Base-by-base conservation (phyloP, 2,888 invertebrate genomes). In the Tenthredo mesomela region DNA sequence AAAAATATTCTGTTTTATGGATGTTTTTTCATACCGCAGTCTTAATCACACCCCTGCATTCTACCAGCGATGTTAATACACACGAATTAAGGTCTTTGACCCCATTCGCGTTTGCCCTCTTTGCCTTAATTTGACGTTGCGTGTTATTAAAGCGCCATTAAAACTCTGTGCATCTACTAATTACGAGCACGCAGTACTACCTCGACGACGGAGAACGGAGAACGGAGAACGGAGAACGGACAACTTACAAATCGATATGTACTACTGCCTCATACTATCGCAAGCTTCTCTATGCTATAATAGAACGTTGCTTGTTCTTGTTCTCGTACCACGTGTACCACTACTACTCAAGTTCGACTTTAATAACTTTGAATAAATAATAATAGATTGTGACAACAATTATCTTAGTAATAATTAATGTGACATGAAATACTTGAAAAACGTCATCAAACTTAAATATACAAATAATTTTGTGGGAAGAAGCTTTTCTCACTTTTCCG, bases 81-180 rank as follows among this genome's bases (percentile, higher is more conserved):
- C 80, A 80, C 61, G 80, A 80, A 58, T 80, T 80, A 58, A 37
- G 88, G 89, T 89, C 89, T 88, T 89, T 87, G 89, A 88, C 89
- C 90, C 88, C 87, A 89, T 87, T 89, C 40, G 80, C 80, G 40
- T 80, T 80, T 61, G 80, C 80, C 58, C 80, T 80, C 80, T 80
- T 80, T 21, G 80, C 58, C 80, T 89, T 90, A 90, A 90, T 91
- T 91, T 88, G 89, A 90, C 90, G 91, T 91, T 92, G 91, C 92
- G 90, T 92, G 92, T 90, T 91, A 91, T 91, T 92, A 91, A 91
- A 91, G 91, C 89, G 88, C 89, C 90, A 91, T 92, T 92, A 92
- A 91, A 91, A 92, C 89, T 90, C 89, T 88, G 88, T 90, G 89
- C 91, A 89, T 91, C 91, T 89, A 91, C 90, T 92, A 92, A 91